Evolutionary conservation across 1,140 invertebrate species (phyloP), one percentile per base, ranked within the genome.

Genomic region (Anadara kagoshimensis): DNA sequence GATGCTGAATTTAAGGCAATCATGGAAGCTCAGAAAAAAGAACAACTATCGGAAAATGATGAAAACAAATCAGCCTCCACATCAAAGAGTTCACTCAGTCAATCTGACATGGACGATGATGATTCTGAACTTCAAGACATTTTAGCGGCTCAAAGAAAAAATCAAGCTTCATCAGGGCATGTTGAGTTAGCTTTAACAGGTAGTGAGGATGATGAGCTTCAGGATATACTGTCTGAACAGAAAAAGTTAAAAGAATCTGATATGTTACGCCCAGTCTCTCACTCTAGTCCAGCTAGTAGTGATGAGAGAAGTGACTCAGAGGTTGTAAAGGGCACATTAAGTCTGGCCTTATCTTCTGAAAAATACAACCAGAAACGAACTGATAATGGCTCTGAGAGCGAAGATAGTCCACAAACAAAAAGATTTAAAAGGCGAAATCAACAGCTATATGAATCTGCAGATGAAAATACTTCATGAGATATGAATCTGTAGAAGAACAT

Each of bases 361-460:
- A 59, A 47, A 14, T 58, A 54, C 1, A 43, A 51, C 16, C 53
- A 64, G 11, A 69, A 76, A 56, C 69, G 76, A 68, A 66, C 41
- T n/a, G 78, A 78, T 43, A 7, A 7, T 36, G 72, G 61, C 18
- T 57, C 64, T 51, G 78, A 83, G 63, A 66, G 57, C 57, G 68
- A 66, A 22, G 66, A 73, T 14, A 79, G 76, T 63, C 82, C 80
- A 12, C 78, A 74, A 8, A 65, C 73, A 18, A 81, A 83, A 51
- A 79, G 77, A 59, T 72, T 81, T 24, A 77, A 72, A 22, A 57
- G 77, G 18, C 68, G 78, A 63, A 81, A 81, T 67, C 75, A 79
- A 41, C 72, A 79, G n/a, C 62, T 83, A 47, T 81, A 78, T 57
- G 64, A 75, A 51, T 51, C 63, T n/a, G 53, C 24, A 11, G 51